Evolutionary conservation across 2,797 vertebrate genomes (phyloP).

Genomic region (Sebastes taczanowskii): DNA sequence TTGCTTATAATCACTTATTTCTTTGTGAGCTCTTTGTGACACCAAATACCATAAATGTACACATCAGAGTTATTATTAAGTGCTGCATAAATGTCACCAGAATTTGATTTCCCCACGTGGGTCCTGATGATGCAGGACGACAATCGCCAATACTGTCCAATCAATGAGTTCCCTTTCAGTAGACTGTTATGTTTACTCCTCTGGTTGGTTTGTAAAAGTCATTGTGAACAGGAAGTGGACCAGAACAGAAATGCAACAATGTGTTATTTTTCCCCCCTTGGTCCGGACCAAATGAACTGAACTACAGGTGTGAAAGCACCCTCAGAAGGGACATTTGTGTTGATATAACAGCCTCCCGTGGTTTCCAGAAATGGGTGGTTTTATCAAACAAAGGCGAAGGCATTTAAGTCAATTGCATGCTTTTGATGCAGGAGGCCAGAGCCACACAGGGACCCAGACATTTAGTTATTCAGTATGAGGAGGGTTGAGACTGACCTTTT

Average conservation of each 20-base stretch:
- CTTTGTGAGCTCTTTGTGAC: background rate
- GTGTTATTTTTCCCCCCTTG: background rate
- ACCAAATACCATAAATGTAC: background rate
- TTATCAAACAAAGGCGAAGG: conserved; percentile 26
- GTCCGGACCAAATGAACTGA: background rate
- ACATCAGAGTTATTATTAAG: background rate
- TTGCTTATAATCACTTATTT: background rate
- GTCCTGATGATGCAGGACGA: background rate
- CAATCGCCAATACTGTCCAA: background rate
- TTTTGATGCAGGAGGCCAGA: conserved; percentile 33
- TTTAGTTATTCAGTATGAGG: conserved; percentile 64
- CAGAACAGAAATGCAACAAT: background rate
- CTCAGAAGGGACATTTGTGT: background rate
- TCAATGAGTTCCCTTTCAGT: background rate
- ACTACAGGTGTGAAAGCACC: background rate
- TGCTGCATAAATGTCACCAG: background rate
- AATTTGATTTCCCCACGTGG: background rate
- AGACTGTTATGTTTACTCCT: background rate
- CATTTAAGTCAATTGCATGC: conserved; percentile 38
- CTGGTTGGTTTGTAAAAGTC: background rate
- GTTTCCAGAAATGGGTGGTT: conserved; percentile 27
- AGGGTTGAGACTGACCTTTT: conserved; percentile 76
- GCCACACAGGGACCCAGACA: conserved; percentile 39
- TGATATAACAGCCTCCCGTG: background rate
- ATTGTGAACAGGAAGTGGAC: background rate